phyloP scores from a whole-genome alignment of 2,797 vertebrate species.

The Martes flavigula region DNA sequence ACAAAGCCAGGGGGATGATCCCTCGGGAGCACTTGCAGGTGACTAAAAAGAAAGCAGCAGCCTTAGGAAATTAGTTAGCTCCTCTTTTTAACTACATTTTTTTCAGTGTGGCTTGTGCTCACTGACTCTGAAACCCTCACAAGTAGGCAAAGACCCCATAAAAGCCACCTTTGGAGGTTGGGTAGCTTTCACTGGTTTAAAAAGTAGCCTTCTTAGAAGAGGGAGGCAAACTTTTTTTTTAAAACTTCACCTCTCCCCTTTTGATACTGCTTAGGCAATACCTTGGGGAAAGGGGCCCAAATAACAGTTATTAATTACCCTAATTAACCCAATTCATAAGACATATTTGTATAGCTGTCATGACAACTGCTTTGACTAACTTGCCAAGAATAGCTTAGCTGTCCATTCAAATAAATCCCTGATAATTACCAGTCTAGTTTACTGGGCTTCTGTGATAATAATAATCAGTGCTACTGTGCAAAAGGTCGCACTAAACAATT shows the following conservation, averaged over 20 bases:
- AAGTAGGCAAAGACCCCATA: slow-evolving; percentile 27
- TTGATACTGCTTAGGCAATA: slow-evolving; percentile 80
- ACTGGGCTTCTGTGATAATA: slow-evolving; percentile 92
- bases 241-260: slow-evolving; percentile 64
- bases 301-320: slow-evolving; percentile 90
- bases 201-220: slow-evolving; percentile 45
- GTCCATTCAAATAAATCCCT: slow-evolving; percentile 95
- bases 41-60: slow-evolving; percentile 50
- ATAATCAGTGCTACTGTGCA: slow-evolving; percentile 94
- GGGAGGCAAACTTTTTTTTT: not conserved
- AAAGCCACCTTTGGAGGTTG: slow-evolving; percentile 7
- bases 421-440: slow-evolving; percentile 95
- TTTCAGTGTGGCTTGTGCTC: slow-evolving; percentile 35
- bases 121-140: slow-evolving; percentile 35
- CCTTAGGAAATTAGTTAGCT: slow-evolving; percentile 49
- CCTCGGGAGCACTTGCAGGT: slow-evolving; percentile 28
- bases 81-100: slow-evolving; percentile 47
- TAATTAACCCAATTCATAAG: slow-evolving; percentile 92
- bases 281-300: slow-evolving; percentile 83
- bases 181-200: slow-evolving; percentile 34
- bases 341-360: slow-evolving; percentile 90
- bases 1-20: not conserved
- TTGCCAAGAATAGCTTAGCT: slow-evolving; percentile 91
- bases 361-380: slow-evolving; percentile 90
- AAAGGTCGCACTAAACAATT: slow-evolving; percentile 94